These are phyloP conservation scores for Cygnus atratus DNA, from an alignment of 2,113 vertebrate species.

Conservation along the genomic window DNA sequence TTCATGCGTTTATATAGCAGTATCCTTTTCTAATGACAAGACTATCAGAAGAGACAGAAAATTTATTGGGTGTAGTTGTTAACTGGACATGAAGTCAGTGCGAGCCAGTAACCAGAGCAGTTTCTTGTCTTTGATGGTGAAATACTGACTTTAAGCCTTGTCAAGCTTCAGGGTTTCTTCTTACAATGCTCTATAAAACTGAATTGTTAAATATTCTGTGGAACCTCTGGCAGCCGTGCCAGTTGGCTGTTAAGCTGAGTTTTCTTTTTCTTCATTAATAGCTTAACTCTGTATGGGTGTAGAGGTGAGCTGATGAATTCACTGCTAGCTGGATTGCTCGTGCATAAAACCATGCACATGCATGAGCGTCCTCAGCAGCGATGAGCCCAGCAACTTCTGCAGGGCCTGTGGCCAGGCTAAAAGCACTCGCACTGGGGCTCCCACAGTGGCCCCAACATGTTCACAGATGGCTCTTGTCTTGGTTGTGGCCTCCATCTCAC, in stretches of 20 bases:
- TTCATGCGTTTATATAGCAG: too few species aligned
- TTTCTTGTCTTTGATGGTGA: background rate
- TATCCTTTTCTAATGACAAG: background rate
- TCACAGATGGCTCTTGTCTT: background rate
- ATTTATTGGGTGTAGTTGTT: background rate
- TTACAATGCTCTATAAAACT: background rate
- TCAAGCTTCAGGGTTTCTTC: background rate
- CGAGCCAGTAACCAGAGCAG: background rate
- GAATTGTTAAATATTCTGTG: background rate
- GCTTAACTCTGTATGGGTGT: background rate
- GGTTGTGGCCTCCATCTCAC: background rate
- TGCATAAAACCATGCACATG: too few species aligned
- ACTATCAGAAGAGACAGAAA: background rate
- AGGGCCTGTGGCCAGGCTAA: background rate
- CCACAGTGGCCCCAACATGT: background rate
- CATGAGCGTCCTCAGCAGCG: fast-evolving
- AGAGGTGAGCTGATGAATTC: background rate
- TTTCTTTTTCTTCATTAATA: background rate
- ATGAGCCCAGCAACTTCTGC: fast-evolving
- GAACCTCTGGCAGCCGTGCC: background rate
- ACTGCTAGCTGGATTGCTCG: background rate
- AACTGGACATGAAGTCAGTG: background rate
- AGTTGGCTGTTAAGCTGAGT: background rate
- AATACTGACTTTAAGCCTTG: background rate
- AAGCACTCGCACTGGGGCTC: background rate